Base-by-base conservation (phyloP, 1,140 invertebrate species). In the Caenorhabditis inopinata region DNA sequence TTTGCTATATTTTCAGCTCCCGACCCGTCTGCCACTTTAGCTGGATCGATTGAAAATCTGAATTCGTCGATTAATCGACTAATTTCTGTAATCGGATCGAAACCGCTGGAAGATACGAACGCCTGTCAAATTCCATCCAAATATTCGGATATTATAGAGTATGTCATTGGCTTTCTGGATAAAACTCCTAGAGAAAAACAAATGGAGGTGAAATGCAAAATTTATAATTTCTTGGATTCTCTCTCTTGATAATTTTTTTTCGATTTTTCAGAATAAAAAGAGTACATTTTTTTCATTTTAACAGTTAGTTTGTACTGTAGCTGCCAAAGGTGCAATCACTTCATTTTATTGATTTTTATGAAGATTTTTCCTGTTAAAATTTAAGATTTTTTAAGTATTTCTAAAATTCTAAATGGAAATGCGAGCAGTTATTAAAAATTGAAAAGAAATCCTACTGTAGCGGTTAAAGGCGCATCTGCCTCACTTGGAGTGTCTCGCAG, bases 131-230 rank as follows among this genome's bases (percentile, higher is more conserved):
- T 68, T 38, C 58, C 58, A n/a, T n/a, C 58, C 1, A 68, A 68
- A 68, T 68, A 68, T 38, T 38, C 58, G 14, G 58, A 68, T 68
- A 68, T 68, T 21, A 32, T 68, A 4, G 58, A 68, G 4, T 32
- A 68, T 38, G 35, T 68, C 7, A 42, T 35, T 32, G 18, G 3
- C 0, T 68, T 68, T 29, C 9, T 68, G 58, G 32, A 68, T 42
- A 68, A 38, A 21, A 38, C n/a, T 4, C 58, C 58, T 0, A 29
- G 58, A 21, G 58, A 68, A n/a, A 68, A 42, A 11, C 58, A 68
- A 12, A 68, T 68, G 58, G 58, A 68, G 4, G 32, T 38, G 0
- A 68, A 68, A 68, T 68, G 58, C 25, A 68, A 68, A 42, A 68
- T 68, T 38, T 38, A 16, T 21, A 29, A 68, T 1, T 68, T 68